Base-by-base conservation (phyloP, 2,113 vertebrate species). In the Ophiodon elongatus region DNA sequence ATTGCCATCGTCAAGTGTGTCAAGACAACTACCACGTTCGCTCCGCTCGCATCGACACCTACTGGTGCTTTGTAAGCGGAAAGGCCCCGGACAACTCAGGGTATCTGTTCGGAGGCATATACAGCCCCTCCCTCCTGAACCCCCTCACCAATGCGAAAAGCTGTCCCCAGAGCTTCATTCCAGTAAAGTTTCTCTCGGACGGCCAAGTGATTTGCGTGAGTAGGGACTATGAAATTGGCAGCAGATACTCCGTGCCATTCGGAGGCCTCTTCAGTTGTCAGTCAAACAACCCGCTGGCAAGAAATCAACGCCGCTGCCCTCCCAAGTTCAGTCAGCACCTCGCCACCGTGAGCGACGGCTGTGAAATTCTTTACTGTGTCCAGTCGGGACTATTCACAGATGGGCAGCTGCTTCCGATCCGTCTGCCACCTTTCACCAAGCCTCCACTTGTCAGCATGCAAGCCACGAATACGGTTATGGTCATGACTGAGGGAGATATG, bases 211-310 rank as follows among this genome's bases (percentile, higher is more conserved):
- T 99, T 41, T 99, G 98, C 0, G 7, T 95, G 23, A 97, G 97
- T 71, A 93, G 89, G 0, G 96, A 98, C 86, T 97, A 96, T 0
- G 97, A 98, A 83, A 0, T 1, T 1, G 96, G 92, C 0, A 83
- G 85, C 13, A 85, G 23, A 56, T 94, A 94, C 8, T 87, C 96
- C 0, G 95, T 97, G 8, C 95, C 96, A 2, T 98, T 99, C 0
- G 98, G 96, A 6, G 98, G 98, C 14, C 95, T 99, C 90, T 98
- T 99, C 82, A 99, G 97, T 88, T 99, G 97, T 78, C 79, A 94
- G n/a, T 88, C 90, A 2, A 94, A 86, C 39, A 99, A 99, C 81
- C 96, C 96, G 0, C 69, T 97, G 78, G 94, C 88, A 0, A 82
- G 59, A 0, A 33, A 17, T 41, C 91, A 93, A 25, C 25, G 75